Evolutionary conservation across 2,888 invertebrate genomes (phyloP).

Genomic region (Panzeria rudis): DNA sequence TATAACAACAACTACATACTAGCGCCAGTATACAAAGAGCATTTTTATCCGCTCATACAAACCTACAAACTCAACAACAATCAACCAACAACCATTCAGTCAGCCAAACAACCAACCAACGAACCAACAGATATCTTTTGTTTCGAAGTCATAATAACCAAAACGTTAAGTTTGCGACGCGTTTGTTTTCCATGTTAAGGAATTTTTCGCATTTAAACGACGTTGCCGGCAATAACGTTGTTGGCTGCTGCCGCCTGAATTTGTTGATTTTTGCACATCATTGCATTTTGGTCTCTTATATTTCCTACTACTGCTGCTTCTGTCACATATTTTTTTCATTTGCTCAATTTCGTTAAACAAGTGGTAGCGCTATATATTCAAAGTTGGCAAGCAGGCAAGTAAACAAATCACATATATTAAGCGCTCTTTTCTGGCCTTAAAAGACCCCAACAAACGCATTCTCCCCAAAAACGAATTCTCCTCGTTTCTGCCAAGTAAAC

Average conservation of each 20-base stretch:
- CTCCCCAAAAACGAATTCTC: slow-evolving; percentile 4
- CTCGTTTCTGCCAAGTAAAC: slow-evolving; percentile 21
- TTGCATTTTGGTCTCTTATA: slow-evolving; percentile 28
- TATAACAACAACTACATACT: slow-evolving; percentile 15
- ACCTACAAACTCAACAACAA: slow-evolving; percentile 11
- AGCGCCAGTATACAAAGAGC: slow-evolving; percentile 50
- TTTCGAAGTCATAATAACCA: slow-evolving; percentile 51
- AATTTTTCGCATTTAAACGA: slow-evolving; percentile 57
- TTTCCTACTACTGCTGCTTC: not conserved
- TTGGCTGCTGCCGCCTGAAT: not conserved
- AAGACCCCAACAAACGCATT: not conserved
- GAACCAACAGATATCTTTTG: slow-evolving; percentile 63
- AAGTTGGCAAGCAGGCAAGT: slow-evolving; percentile 23
- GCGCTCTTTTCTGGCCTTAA: slow-evolving; percentile 51
- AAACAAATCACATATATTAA: not conserved
- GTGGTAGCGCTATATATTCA: slow-evolving; percentile 12
- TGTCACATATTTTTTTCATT: not conserved
- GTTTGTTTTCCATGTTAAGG: slow-evolving; percentile 70
- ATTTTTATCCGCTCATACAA: slow-evolving; percentile 62
- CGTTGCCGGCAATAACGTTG: slow-evolving; percentile 34
- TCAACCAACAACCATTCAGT: slow-evolving; percentile 36
- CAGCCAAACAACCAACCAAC: slow-evolving; percentile 22
- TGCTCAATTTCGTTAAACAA: slow-evolving; percentile 40
- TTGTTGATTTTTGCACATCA: not conserved
- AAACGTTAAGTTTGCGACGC: slow-evolving; percentile 65